phyloP scores from a whole-genome alignment of 2,888 invertebrate genomes.

The Netelia fuscicornis region DNA sequence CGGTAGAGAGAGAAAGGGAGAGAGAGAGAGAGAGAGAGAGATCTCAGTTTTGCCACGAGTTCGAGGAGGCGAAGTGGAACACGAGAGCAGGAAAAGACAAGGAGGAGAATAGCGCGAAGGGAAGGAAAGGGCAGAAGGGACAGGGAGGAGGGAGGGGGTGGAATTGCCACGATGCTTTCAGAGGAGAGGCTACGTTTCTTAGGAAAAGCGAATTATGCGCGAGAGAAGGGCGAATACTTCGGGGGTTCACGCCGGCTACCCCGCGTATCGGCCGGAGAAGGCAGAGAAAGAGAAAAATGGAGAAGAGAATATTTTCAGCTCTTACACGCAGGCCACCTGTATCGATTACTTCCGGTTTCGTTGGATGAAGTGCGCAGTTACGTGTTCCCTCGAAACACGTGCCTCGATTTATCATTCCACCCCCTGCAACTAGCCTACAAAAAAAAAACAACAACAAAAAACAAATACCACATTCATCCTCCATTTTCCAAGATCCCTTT shows the following conservation, averaged over 20 bases:
- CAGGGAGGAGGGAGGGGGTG: neutral
- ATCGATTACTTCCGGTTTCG: constrained; percentile 59
- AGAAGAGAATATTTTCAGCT: constrained; percentile 2
- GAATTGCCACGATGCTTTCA: constrained; percentile 15
- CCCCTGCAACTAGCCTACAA: too few relatives aligned
- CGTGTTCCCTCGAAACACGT: neutral
- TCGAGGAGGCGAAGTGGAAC: constrained; percentile 22
- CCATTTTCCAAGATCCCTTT: neutral
- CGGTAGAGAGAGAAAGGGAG: neutral
- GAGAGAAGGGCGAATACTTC: constrained; percentile 34
- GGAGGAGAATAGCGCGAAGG: constrained; percentile 22
- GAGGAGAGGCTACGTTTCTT: constrained; percentile 23
- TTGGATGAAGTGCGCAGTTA: neutral
- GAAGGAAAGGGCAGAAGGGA: neutral
- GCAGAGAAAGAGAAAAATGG: constrained; percentile 13
- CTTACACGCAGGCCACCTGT: constrained; percentile 39
- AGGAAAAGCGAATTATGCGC: constrained; percentile 55
- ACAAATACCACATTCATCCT: too few relatives aligned
- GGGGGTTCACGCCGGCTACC: constrained; percentile 1
- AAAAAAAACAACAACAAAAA: too few relatives aligned
- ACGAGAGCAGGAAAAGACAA: constrained; percentile 24
- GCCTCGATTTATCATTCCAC: neutral
- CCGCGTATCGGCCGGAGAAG: neutral
- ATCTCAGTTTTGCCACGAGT: constrained; percentile 36
- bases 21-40: neutral